Evolutionary conservation across 1,140 invertebrate genomes (phyloP).

Genomic region (Rhyacophila brunnea): DNA sequence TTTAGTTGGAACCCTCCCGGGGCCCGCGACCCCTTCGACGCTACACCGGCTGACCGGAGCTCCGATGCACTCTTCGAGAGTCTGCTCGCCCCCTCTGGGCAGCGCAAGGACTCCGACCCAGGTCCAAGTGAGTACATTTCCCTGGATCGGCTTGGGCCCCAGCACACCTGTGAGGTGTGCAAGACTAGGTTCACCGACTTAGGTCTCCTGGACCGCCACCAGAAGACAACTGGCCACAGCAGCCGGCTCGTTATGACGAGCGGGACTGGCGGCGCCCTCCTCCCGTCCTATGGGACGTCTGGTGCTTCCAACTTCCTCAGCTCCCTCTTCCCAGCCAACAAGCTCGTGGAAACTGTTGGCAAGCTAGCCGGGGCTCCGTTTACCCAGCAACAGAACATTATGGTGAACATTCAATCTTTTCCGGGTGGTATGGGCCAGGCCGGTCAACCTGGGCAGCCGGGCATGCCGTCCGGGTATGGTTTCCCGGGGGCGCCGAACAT

Average conservation of each 20-base stretch:
- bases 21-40: slow-evolving; percentile 7
- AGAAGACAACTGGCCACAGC: slow-evolving; percentile 46
- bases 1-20: slow-evolving; percentile 32
- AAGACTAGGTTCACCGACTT: slow-evolving; percentile 49
- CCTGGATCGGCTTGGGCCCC: slow-evolving; percentile 49
- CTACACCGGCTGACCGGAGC: slow-evolving; percentile 21
- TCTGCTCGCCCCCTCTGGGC: slow-evolving; percentile 17
- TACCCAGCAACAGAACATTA: slow-evolving; percentile 54
- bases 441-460: slow-evolving; percentile 8
- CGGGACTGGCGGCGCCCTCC: slow-evolving; percentile 36
- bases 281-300: slow-evolving; percentile 41
- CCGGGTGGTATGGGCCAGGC: slow-evolving; percentile 29
- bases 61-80: slow-evolving; percentile 26
- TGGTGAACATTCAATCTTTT: slow-evolving; percentile 54
- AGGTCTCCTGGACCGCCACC: slow-evolving; percentile 47
- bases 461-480: slow-evolving; percentile 13
- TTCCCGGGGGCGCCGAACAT: neutral
- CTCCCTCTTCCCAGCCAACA: slow-evolving; percentile 47
- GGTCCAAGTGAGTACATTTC: slow-evolving; percentile 32
- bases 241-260: slow-evolving; percentile 40
- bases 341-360: slow-evolving; percentile 51
- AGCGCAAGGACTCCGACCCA: slow-evolving; percentile 22
- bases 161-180: slow-evolving; percentile 52
- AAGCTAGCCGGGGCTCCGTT: slow-evolving; percentile 46
- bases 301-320: slow-evolving; percentile 38